Evolutionary conservation across 2,888 invertebrate genomes (phyloP), one percentile per base, ranked within the genome.

Genomic region (Aricia artaxerxes): DNA sequence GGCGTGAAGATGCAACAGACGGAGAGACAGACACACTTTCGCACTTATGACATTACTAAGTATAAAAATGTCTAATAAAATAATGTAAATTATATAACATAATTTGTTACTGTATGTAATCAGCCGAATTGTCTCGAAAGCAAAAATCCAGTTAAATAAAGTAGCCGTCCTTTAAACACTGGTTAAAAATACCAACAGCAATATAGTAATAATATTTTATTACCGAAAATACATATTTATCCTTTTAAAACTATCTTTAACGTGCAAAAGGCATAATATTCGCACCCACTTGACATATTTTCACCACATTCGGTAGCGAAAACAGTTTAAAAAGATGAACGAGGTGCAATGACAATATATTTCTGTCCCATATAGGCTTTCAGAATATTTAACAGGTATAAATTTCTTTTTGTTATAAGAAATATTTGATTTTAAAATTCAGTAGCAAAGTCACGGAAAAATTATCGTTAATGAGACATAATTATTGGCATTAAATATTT

Each of bases 301-400:
- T 49, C 35, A 53, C 57, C 76, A 35, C 16, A 76, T 76, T 76
- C 57, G 76, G 76, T 24, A 49, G 75, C 53, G 57, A 53, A 49
- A 31, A 76, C 76, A 13, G 76, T 76, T 76, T 76, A 76, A 76
- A 57, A 57, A 76, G 76, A 76, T 16, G 31, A 2, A 76, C 49
- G 76, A 49, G 53, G 16, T 53, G 76, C 16, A 76, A 57, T 53
- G 76, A 16, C 76, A 31, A 76, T 76, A 76, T 35, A 49, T 49
- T 49, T 35, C 53, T 53, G 76, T 76, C 5, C 53, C 53, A 35
- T 57, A 76, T 76, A 53, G 76, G 16, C 69, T 35, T 38, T 69
- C 69, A 69, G 69, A 69, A 69, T 69, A 38, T 69, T 69, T 16
- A 69, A 6, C 69, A 69, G 35, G 13, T 38, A 69, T 69, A 69